Base-by-base conservation (phyloP, 2,888 invertebrate genomes). In the Chrysolina haemoptera region DNA sequence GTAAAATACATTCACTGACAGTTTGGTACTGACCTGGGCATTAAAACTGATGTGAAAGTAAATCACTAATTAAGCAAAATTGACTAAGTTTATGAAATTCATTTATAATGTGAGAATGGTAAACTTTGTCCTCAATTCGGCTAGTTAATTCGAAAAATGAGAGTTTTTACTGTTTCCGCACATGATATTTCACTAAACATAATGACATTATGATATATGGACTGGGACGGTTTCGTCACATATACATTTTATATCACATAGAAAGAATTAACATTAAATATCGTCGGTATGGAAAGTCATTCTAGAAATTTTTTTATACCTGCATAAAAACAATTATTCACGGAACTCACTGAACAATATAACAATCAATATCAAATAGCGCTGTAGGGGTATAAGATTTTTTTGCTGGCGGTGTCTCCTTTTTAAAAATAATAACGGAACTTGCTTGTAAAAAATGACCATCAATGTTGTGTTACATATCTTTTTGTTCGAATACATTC, bases 21-120 rank as follows among this genome's bases (percentile, higher is more conserved):
- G 41, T 50, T 20, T 55, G 40, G 18, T 40, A 53, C 16, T 20
- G 53, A 67, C 67, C 66, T 53, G 66, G 18, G 55, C 67, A 55
- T 53, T 41, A 35, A 55, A 46, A 75, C 48, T 75, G 48, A 75
- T 71, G 75, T 75, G 75, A 75, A 75, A 75, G 75, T 75, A 71
- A 71, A 68, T 69, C 68, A 62, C 50, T 75, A 68, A 71, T 75
- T 75, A 74, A 71, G 70, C 18, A 55, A 68, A 75, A 68, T 55
- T 35, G 41, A 62, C 55, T 50, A 55, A 63, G 62, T 70, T 70
- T 40, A 40, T 50, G 40, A 67, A 73, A 68, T 73, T 73, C 27
- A 62, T 73, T 73, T 18, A 62, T 66, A 67, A 64, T 65, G 70
- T 66, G 69, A 73, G 22, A 69, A 46, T 22, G 8, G 43, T 62